Percentiles rank a stretch among this genome's conserved stretches.
Conservation (phyloP, 2,888 invertebrate species). For the Xestia rhomboidea region DNA sequence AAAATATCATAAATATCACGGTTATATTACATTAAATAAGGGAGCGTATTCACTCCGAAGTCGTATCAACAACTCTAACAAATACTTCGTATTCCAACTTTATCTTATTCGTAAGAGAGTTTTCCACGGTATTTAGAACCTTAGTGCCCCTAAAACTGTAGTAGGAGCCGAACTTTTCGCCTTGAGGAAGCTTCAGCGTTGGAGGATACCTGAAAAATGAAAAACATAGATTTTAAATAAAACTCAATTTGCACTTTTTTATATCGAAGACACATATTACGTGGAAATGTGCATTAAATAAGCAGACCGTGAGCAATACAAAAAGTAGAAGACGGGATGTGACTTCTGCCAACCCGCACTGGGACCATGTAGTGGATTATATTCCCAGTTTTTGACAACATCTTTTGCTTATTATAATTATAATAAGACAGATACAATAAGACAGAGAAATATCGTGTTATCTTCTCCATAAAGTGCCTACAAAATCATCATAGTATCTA, state of each 20-base stretch:
- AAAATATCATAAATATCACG: slow-evolving; percentile 61
- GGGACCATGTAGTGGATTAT: neutral
- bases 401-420: neutral
- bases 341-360: neutral
- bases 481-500: neutral
- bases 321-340: neutral
- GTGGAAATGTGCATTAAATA: neutral
- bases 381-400: neutral
- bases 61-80: slow-evolving; percentile 81
- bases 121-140: slow-evolving; percentile 74
- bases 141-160: slow-evolving; percentile 86
- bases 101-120: slow-evolving; percentile 79
- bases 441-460: neutral
- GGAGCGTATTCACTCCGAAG: slow-evolving; percentile 62
- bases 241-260: neutral
- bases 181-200: slow-evolving; percentile 74
- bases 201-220: slow-evolving; percentile 82
- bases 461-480: neutral
- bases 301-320: neutral
- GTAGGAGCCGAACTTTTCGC: slow-evolving; percentile 81
- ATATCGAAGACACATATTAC: neutral
- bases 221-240: neutral
- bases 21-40: slow-evolving; percentile 50
- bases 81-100: slow-evolving; percentile 87
- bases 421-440: neutral